Conservation (phyloP, 2,888 invertebrate genomes). For the Myopa testacea region DNA sequence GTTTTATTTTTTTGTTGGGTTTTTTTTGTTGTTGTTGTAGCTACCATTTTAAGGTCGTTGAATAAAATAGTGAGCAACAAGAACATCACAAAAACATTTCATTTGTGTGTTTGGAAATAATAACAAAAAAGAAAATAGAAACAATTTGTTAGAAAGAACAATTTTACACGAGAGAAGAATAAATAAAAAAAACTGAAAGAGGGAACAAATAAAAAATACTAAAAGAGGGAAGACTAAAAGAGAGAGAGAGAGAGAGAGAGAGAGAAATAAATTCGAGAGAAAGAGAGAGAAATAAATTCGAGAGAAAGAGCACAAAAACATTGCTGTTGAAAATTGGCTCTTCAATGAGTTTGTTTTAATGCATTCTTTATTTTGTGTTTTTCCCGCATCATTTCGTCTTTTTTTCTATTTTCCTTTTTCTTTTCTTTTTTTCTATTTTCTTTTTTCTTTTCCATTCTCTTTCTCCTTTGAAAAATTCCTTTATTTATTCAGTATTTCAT, state of each 20-base stretch:
- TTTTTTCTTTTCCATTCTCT: slow-evolving; percentile 12
- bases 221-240: too few species aligned
- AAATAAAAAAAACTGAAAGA: too few species aligned
- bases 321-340: slow-evolving; percentile 14
- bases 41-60: slow-evolving; percentile 35
- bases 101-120: too few species aligned
- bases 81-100: background rate
- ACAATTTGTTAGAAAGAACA: too few species aligned
- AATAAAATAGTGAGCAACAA: slow-evolving; percentile 12
- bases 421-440: background rate
- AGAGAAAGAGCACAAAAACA: too few species aligned
- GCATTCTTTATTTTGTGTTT: slow-evolving; percentile 10
- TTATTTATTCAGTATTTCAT: too few species aligned
- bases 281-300: too few species aligned
- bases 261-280: too few species aligned
- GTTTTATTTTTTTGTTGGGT: slow-evolving; percentile 3
- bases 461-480: background rate
- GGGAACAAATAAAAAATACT: too few species aligned
- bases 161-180: too few species aligned
- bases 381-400: background rate
- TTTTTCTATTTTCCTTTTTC: slow-evolving; percentile 1
- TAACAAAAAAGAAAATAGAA: too few species aligned
- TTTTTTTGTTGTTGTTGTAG: slow-evolving; percentile 22
- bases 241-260: too few species aligned
- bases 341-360: slow-evolving; percentile 16